A percentile compares a stretch with the other conserved stretches of the same genome.
Conservation (phyloP, 2,888 invertebrate species). For the Meta bourneti region DNA sequence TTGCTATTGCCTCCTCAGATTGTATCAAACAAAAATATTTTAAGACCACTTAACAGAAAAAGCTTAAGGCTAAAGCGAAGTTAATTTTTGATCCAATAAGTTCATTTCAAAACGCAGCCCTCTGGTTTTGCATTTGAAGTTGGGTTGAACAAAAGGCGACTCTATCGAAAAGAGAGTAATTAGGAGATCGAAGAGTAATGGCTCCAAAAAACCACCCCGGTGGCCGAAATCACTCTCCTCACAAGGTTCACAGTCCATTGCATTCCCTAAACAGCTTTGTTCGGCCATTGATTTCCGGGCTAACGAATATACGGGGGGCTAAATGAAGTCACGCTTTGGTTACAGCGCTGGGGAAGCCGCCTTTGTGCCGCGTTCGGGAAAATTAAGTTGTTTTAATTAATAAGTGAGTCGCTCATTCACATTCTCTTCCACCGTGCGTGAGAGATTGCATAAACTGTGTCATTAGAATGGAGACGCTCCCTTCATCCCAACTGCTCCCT, state of each 20-base stretch:
- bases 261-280: conserved; percentile 57
- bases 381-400: conserved; percentile 65
- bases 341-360: conserved; percentile 38
- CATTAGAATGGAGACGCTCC: conserved; percentile 56
- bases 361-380: conserved; percentile 41
- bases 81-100: no score
- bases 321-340: conserved; percentile 36
- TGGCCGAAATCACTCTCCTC: conserved; percentile 38
- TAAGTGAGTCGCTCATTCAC: conserved; percentile 37
- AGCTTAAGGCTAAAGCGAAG: no score
- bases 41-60: no score
- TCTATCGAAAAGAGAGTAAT: conserved; percentile 13
- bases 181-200: conserved; percentile 10
- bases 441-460: conserved; percentile 60
- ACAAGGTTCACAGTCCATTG: conserved; percentile 45
- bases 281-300: conserved; percentile 40
- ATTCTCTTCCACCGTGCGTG: conserved; percentile 27
- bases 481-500: conserved; percentile 7
- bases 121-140: conserved; percentile 14
- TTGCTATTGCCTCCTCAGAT: no score
- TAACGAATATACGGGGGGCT: conserved; percentile 20
- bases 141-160: background rate
- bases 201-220: background rate
- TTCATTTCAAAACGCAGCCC: no score
- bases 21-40: no score